These are phyloP conservation scores for Callithrix jacchus DNA, from an alignment of 2,113 vertebrate species.

Conservation along the genomic window DNA sequence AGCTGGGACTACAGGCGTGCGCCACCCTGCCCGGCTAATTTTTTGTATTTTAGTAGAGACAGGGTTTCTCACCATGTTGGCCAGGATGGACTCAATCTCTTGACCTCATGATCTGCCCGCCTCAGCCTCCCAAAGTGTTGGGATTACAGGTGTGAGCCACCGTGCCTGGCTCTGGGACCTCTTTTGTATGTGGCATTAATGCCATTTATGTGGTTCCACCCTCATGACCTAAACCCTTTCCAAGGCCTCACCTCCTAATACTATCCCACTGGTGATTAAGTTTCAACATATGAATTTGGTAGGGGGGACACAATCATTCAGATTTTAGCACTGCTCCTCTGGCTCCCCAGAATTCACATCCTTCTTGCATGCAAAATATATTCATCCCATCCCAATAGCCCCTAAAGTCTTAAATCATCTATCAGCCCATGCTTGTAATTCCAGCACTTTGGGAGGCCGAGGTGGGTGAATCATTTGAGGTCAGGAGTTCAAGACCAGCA, in stretches of 20 bases:
- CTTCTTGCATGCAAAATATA: not conserved
- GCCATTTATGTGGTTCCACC: not conserved
- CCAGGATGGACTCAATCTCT: too few species aligned
- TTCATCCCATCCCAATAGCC: not conserved
- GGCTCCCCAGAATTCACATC: too few species aligned
- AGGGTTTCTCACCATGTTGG: too few species aligned
- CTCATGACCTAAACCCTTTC: not conserved
- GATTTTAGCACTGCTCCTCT: not conserved
- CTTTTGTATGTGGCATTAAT: not conserved
- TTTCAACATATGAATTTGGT: not conserved
- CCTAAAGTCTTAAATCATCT: not conserved
- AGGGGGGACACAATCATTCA: not conserved
- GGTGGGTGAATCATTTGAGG: too few species aligned
- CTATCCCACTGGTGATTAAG: not conserved
- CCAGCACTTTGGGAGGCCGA: too few species aligned
- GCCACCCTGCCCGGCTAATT: too few species aligned
- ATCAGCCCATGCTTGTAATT: not conserved
- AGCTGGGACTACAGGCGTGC: too few species aligned
- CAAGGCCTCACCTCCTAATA: not conserved
- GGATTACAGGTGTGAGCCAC: too few species aligned
- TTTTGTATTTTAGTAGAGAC: too few species aligned
- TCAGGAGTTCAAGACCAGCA: too few species aligned
- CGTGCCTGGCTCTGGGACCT: not conserved
- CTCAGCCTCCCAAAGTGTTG: too few species aligned
- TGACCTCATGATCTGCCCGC: too few species aligned